Conservation (phyloP, 2,797 vertebrate species). For the Cottoperca gobio region DNA sequence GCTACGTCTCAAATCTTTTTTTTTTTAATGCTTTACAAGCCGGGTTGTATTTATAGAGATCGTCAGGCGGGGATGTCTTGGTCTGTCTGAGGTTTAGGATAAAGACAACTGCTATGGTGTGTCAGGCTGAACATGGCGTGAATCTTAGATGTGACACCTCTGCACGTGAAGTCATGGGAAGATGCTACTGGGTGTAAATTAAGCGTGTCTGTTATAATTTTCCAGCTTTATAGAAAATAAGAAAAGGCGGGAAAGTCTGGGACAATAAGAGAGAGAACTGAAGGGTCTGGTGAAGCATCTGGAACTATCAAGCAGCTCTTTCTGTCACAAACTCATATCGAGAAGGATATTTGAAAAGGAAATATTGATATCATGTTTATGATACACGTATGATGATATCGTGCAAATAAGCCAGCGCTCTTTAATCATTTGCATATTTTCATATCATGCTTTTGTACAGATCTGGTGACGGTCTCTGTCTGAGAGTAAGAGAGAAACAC, state of each 20-base stretch:
- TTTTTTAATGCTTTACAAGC: conserved; percentile 5
- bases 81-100: conserved; percentile 12
- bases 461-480: too few species aligned
- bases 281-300: too few species aligned
- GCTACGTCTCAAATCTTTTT: conserved; percentile 10
- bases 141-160: not conserved
- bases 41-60: not conserved
- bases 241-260: not conserved
- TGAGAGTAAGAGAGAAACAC: too few species aligned
- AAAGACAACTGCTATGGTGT: conserved; percentile 1
- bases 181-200: not conserved
- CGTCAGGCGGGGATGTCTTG: not conserved
- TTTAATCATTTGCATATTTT: too few species aligned
- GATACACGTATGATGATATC: too few species aligned
- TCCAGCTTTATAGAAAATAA: not conserved
- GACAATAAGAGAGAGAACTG: not conserved
- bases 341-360: not conserved
- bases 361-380: too few species aligned
- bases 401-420: too few species aligned
- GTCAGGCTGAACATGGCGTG: not conserved
- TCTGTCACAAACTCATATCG: not conserved
- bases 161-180: not conserved
- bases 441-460: too few species aligned
- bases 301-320: not conserved
- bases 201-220: not conserved